Conservation (phyloP, 2,888 invertebrate species). For the Ethmia dodecea region DNA sequence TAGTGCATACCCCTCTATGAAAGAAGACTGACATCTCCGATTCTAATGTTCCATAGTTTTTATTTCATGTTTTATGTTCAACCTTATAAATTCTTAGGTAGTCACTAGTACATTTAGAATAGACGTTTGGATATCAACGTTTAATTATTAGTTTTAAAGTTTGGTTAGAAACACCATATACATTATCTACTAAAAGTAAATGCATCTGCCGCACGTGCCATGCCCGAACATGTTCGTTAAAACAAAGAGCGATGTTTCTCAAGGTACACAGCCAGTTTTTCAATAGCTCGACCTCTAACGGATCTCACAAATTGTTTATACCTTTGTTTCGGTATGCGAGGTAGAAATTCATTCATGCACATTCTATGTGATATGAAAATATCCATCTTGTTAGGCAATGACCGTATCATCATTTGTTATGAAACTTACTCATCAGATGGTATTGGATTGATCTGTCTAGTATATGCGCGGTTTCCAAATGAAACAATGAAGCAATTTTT, state of each 20-base stretch:
- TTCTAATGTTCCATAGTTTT: no score
- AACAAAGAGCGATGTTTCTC: conserved; percentile 27
- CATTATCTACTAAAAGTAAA: no score
- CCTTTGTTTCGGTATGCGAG: conserved; percentile 52
- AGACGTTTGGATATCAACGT: background rate
- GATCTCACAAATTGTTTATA: conserved; percentile 55
- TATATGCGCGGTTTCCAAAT: conserved; percentile 9
- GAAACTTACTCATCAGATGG: conserved; percentile 32
- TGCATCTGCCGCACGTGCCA: no score
- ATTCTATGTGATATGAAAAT: conserved; percentile 37
- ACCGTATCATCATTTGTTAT: conserved; percentile 52
- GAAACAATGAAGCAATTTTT: no score
- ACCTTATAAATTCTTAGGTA: no score
- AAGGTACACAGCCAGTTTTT: conserved; percentile 27
- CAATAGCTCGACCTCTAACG: conserved; percentile 45
- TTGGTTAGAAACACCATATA: background rate
- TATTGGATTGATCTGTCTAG: conserved; percentile 25
- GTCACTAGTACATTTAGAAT: no score
- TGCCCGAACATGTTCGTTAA: no score
- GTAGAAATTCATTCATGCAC: conserved; percentile 49
- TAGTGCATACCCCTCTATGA: no score
- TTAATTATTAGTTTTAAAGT: background rate
- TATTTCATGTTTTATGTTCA: no score
- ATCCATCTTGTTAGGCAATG: conserved; percentile 62
- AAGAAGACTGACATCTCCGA: no score